phyloP scores from a whole-genome alignment of 2,888 invertebrate genomes.

The Cataglyphis altisquamis region DNA sequence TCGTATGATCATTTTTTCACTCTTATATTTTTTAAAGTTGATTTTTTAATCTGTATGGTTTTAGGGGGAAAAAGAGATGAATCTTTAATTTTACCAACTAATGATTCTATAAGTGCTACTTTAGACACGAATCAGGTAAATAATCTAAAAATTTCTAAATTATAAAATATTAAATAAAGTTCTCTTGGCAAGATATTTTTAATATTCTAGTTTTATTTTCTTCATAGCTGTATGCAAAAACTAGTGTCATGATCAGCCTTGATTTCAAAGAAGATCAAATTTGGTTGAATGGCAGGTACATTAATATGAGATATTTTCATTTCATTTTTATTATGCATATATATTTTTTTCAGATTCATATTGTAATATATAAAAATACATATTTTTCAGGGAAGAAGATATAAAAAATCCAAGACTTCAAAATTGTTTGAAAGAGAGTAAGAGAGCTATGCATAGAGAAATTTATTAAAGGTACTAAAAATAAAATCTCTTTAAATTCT shows the following conservation, averaged over 20 bases:
- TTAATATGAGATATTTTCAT: conserved; percentile 42
- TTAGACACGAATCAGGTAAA: conserved; percentile 93
- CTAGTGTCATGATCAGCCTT: conserved; percentile 92
- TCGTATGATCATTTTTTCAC: neutral
- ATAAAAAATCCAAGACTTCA: conserved; percentile 91
- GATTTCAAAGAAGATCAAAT: conserved; percentile 92
- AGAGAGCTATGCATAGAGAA: conserved; percentile 77
- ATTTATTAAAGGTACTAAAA: neutral
- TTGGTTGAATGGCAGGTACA: conserved; percentile 94
- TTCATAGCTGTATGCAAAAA: conserved; percentile 94
- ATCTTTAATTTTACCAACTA: conserved; percentile 96
- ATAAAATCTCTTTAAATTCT: conserved; percentile 1
- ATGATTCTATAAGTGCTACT: conserved; percentile 98
- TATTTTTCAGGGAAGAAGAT: conserved; percentile 89
- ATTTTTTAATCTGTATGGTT: conserved; percentile 70
- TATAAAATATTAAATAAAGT: neutral
- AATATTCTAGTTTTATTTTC: conserved; percentile 23
- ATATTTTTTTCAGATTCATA: neutral
- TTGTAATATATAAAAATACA: conserved; percentile 32
- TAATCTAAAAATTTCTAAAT: conserved; percentile 56
- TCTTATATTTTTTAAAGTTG: neutral
- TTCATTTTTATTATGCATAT: conserved; percentile 1
- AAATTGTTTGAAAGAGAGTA: conserved; percentile 92
- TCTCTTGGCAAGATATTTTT: neutral
- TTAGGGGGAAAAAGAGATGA: conserved; percentile 98